These are phyloP conservation scores for Drosophila melanica DNA, from an alignment of 1,140 invertebrate species.

Conservation along the genomic window DNA sequence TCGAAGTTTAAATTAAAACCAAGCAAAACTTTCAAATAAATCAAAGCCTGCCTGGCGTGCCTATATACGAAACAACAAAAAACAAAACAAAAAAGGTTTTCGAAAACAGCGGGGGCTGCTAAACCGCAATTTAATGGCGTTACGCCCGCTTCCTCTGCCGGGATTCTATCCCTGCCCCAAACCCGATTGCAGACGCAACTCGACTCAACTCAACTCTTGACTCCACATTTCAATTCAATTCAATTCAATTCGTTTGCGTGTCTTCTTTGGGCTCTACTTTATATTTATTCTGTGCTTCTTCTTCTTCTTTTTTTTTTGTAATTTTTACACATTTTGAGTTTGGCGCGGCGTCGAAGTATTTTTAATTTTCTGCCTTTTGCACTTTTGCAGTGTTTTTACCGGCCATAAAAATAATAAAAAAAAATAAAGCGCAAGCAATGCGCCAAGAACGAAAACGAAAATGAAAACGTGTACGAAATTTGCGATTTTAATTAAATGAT, in stretches of 20 bases:
- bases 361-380: slow-evolving; percentile 81
- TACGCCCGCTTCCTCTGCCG: slow-evolving; percentile 63
- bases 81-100: slow-evolving; percentile 14
- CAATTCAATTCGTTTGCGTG: slow-evolving; percentile 65
- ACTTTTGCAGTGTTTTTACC: slow-evolving; percentile 74
- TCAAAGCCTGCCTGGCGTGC: slow-evolving; percentile 47
- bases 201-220: slow-evolving; percentile 13
- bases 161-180: background rate
- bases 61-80: slow-evolving; percentile 1
- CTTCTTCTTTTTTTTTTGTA: slow-evolving; percentile 39
- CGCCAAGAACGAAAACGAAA: slow-evolving; percentile 57
- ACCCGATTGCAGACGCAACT: background rate
- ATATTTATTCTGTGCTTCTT: background rate
- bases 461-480: slow-evolving; percentile 82
- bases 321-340: slow-evolving; percentile 38
- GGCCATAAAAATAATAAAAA: slow-evolving; percentile 78
- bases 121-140: slow-evolving; percentile 66
- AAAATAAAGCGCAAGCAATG: slow-evolving; percentile 64
- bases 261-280: slow-evolving; percentile 7
- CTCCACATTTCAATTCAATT: slow-evolving; percentile 52
- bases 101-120: slow-evolving; percentile 26
- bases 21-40: slow-evolving; percentile 53
- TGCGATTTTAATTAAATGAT: slow-evolving; percentile 83
- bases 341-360: slow-evolving; percentile 70
- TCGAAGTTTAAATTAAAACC: slow-evolving; percentile 40